Base-by-base conservation (phyloP, 2,888 invertebrate genomes). In the Spicauda simplicius region DNA sequence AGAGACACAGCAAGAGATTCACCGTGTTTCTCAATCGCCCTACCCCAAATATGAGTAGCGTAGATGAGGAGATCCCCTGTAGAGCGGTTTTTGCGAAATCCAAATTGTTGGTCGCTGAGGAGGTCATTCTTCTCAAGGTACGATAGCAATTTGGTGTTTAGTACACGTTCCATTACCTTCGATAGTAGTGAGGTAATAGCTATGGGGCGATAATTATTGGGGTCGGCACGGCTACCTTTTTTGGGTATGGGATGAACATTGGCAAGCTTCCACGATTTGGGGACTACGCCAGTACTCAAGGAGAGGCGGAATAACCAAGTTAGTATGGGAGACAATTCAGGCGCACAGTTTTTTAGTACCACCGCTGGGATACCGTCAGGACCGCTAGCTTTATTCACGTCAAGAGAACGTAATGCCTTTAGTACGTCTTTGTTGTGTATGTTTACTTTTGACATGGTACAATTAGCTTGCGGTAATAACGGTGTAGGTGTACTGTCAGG, bases 331-430 rank as follows among this genome's bases (percentile, higher is more conserved):
- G 63, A 50, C 65, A 69, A 68, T 50, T 71, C 61, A 4, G 58
- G 61, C 12, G 70, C 68, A 58, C 57, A 68, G 3, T 18, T 45
- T 25, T 60, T 62, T 0, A 69, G 50, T 4, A 70, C 58, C 4
- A 70, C 12, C 0, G 64, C 69, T 52, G 69, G 68, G 30, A 69
- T 55, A 30, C 65, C 69, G 20, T 63, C 69, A 2, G 68, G 71
- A 4, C 65, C 69, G 63, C 68, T 68, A 11, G 69, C 64, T 54
- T 69, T 67, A 11, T 60, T 71, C 45, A 63, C 69, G 37, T 69
- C 60, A 16, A 65, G 37, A 50, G 11, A 33, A 3, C 41, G 45
- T 3, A 64, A 16, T n/a, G n/a, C 33, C 37, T 61, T 66, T 1
- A 61, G 50, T 14, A 62, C 58, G 11, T 71, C 52, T 33, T 65